These are phyloP conservation scores for Xenopus laevis DNA, from an alignment of 2,113 vertebrate genomes.

Conservation along the genomic window DNA sequence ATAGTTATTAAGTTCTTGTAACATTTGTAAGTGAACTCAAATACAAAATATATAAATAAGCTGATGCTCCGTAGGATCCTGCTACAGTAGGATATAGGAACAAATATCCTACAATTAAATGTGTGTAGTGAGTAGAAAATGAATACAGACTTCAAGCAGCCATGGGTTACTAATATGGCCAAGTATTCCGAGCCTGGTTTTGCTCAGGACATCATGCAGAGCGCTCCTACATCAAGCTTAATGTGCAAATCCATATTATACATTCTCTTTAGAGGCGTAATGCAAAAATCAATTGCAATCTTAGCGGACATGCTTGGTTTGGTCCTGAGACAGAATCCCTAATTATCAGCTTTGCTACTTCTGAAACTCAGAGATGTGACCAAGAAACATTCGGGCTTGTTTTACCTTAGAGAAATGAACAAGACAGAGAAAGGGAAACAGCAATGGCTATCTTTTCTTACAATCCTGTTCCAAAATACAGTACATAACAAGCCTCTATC, in stretches of 20 bases:
- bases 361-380: neutral
- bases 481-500: too few relatives aligned
- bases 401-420: neutral
- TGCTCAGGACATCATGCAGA: neutral
- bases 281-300: conserved; percentile 42
- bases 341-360: conserved; percentile 9
- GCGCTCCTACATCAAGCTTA: neutral
- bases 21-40: too few relatives aligned
- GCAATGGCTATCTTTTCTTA: neutral
- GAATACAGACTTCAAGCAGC: neutral
- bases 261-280: conserved; percentile 35
- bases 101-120: too few relatives aligned
- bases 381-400: neutral
- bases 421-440: neutral
- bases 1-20: too few relatives aligned
- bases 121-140: too few relatives aligned
- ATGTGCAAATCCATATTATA: conserved; percentile 9
- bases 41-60: too few relatives aligned
- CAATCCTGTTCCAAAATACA: too few relatives aligned
- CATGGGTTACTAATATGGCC: neutral
- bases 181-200: neutral
- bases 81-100: too few relatives aligned
- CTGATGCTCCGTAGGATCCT: too few relatives aligned
- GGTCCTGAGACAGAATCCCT: conserved; percentile 26
- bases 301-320: conserved; percentile 22